Evolutionary conservation across 2,113 vertebrate species (phyloP).

Genomic region (Tyto alba): DNA sequence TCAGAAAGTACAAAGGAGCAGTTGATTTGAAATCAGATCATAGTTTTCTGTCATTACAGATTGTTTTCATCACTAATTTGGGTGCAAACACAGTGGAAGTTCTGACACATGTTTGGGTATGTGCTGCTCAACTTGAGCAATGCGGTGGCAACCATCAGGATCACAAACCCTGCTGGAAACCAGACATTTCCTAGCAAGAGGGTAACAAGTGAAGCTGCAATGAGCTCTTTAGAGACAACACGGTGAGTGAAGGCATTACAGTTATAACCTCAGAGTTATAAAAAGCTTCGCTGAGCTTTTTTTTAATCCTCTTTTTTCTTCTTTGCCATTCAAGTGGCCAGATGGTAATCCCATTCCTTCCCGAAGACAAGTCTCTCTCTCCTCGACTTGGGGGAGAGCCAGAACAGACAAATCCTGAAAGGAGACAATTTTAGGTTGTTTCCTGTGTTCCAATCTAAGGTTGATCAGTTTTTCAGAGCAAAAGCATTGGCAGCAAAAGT

Average conservation of each 20-base stretch:
- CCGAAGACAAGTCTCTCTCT: neutral
- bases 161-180: neutral
- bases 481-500: neutral
- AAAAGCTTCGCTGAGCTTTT: neutral
- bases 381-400: neutral
- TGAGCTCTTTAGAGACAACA: neutral
- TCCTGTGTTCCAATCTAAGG: neutral
- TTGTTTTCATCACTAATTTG: neutral
- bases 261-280: neutral
- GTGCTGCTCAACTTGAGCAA: neutral
- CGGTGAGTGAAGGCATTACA: neutral
- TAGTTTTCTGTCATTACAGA: neutral
- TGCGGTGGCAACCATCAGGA: neutral
- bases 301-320: neutral
- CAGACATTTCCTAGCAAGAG: neutral
- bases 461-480: neutral
- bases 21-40: neutral
- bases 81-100: neutral
- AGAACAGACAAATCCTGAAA: neutral
- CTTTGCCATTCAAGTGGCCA: neutral
- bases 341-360: neutral
- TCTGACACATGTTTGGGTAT: neutral
- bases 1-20: neutral
- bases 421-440: neutral
- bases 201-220: neutral